Percentiles rank a stretch among this genome's conserved stretches.
These are phyloP conservation scores for Ciconia boyciana DNA, from an alignment of 2,113 vertebrate genomes.

Conservation along the genomic window DNA sequence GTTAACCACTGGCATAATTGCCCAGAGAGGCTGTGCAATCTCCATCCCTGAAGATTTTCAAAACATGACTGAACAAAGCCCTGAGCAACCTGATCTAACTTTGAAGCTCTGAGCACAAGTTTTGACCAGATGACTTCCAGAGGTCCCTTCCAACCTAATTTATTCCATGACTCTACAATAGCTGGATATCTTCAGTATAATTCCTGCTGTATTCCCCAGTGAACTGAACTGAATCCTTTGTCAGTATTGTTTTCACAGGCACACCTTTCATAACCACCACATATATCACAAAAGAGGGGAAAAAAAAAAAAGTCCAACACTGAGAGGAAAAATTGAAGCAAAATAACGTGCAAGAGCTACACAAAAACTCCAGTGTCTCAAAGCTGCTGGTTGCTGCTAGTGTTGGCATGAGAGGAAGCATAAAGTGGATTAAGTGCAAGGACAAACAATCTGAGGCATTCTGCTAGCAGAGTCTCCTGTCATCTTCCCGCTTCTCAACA, in stretches of 20 bases:
- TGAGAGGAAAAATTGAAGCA: conserved; percentile 31
- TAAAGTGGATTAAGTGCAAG: conserved; percentile 55
- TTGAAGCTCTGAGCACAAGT: not conserved
- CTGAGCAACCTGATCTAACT: not conserved
- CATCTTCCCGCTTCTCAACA: conserved; percentile 16
- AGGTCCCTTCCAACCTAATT: conserved; percentile 8
- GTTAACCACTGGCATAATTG: not conserved
- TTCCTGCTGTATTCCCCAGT: not conserved
- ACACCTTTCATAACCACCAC: conserved; percentile 48
- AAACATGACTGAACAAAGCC: not conserved
- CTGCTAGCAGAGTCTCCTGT: conserved; percentile 29
- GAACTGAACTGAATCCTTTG: not conserved
- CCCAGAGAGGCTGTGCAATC: not conserved
- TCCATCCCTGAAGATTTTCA: not conserved
- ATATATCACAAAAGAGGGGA: conserved; percentile 19
- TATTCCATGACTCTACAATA: conserved; percentile 35
- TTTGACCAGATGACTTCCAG: conserved; percentile 36
- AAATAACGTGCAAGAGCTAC: not conserved
- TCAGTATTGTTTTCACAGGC: conserved; percentile 47
- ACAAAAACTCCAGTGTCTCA: conserved; percentile 54
- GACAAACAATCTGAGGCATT: conserved; percentile 49
- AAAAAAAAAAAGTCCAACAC: not conserved
- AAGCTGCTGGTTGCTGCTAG: conserved; percentile 45
- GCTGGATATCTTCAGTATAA: not conserved
- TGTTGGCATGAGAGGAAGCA: conserved; percentile 41